Conservation (phyloP, 2,113 vertebrate species). For the Onychorhynchus coronatus region DNA sequence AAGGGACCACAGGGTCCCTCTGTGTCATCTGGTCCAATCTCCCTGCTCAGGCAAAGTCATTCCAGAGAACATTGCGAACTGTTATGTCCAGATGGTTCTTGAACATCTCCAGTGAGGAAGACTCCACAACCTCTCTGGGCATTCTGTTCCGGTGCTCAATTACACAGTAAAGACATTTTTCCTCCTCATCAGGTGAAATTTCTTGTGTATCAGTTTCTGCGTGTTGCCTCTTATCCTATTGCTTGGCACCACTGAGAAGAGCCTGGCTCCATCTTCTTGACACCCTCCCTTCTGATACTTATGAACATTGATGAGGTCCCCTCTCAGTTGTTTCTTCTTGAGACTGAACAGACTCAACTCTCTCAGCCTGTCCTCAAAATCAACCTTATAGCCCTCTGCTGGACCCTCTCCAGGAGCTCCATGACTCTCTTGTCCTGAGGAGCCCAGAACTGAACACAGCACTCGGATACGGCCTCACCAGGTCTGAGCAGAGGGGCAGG, state of each 20-base stretch:
- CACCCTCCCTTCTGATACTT: not conserved
- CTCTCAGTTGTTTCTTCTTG: not conserved
- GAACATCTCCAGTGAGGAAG: not conserved
- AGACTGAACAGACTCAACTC: not conserved
- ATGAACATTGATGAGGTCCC: not conserved
- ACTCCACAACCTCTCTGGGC: not conserved
- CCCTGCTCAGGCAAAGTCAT: not conserved
- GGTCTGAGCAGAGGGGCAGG: not conserved
- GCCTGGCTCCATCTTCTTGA: not conserved
- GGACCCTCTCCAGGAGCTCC: not conserved
- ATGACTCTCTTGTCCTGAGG: not conserved
- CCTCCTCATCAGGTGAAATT: not conserved
- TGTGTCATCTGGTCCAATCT: not conserved
- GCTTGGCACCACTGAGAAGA: not conserved
- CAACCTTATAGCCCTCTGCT: not conserved
- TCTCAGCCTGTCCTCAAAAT: not conserved
- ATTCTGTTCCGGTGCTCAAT: not conserved
- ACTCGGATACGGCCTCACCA: not conserved
- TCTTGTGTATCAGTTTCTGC: not conserved
- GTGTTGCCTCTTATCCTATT: not conserved
- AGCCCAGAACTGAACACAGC: not conserved
- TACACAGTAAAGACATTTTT: not conserved
- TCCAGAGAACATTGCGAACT: not conserved
- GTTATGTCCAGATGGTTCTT: not conserved
- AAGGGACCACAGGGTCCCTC: not conserved